Base-by-base conservation (phyloP, 2,113 vertebrate genomes). In the Melospiza melodia region DNA sequence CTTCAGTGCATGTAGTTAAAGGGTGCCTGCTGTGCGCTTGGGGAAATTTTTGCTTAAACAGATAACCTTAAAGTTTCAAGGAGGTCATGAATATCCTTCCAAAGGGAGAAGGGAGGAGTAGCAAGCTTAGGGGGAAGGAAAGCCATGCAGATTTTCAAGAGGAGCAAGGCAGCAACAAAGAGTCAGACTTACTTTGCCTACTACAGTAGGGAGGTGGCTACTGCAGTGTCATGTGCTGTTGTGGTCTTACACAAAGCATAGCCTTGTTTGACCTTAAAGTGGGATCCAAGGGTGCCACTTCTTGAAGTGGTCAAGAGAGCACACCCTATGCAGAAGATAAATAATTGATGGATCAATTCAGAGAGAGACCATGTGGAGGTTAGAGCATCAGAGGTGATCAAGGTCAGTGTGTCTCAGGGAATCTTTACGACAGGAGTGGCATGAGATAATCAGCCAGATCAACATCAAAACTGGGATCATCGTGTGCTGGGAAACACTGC, bases 141-240 rank as follows among this genome's bases (percentile, higher is more conserved):
- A 66, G 37, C 22, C 17, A 2, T 39, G 22, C 8, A 31, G 22
- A 7, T 91, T 88, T 88, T 76, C 33, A 41, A 46, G 69, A 66
- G 18, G 15, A 82, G 15, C 59, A 68, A 72, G 43, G 27, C 28
- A 25, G 33, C 68, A 78, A 59, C 31, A 77, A 68, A 69, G 52
- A 30, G 39, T 55, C 3, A 2, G 49, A 39, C 39, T 87, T 87
- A 31, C 19, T 30, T 10, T 91, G 46, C 17, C 5, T 63, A 4
- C 24, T 54, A 22, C 11, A 28, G 12, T 0, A 58, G 35, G 21
- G 51, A 74, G 51, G 18, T 43, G 39, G 65, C 61, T 89, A 52
- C 72, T 22, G 57, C 0, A 0, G 11, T 87, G 73, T 79, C 27
- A 33, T 8, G 14, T 83, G 44, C 66, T 73, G 0, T 22, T 54